Evolutionary conservation across 2,888 invertebrate species (phyloP), one percentile per base, ranked within the genome.

Genomic region (Ectemnius continuus): DNA sequence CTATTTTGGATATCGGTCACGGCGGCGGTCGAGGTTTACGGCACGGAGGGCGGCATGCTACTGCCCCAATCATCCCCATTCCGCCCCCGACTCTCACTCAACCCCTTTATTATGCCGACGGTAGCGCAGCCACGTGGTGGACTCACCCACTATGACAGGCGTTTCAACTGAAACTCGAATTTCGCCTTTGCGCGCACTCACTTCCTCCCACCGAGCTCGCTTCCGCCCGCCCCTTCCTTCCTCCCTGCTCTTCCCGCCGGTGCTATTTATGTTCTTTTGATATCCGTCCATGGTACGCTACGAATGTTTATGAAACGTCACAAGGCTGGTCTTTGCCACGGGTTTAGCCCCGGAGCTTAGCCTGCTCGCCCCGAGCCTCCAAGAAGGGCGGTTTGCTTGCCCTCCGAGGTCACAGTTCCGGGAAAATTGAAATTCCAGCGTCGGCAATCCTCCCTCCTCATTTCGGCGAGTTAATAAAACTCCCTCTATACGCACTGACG

Each of bases 91-190:
- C 80, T 79, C 78, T 79, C 73, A 82, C 78, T 72, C 76, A 23
- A 75, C 78, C 67, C 82, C 79, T 74, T 77, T 78, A 78, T 75
- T 71, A 80, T 87, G 84, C 85, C 87, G 88, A 89, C 88, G 84
- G 82, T 82, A 85, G 89, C 89, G 89, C 89, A 84, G 81, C 88
- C 87, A 87, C 87, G 88, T 88, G 89, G 87, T 82, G 82, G 74
- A 77, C 81, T 81, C 82, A 75, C 80, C 82, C 81, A 87, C 85
- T 86, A 85, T 76, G 52, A 70, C 60, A 60, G 56, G 58, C 73
- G 70, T 58, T 47, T 28, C 23, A 26, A 26, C 61, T 52, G 46
- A 23, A 48, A 64, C 69, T 66, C 67, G 52, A 73, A 70, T 65
- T 70, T 77, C 58, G 8, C 16, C 52, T 52, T 16, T 52, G 52